A percentile compares a stretch with the other conserved stretches of the same genome.
These are phyloP conservation scores for Percopsis transmontana DNA, from an alignment of 2,113 vertebrate species.

Conservation along the genomic window DNA sequence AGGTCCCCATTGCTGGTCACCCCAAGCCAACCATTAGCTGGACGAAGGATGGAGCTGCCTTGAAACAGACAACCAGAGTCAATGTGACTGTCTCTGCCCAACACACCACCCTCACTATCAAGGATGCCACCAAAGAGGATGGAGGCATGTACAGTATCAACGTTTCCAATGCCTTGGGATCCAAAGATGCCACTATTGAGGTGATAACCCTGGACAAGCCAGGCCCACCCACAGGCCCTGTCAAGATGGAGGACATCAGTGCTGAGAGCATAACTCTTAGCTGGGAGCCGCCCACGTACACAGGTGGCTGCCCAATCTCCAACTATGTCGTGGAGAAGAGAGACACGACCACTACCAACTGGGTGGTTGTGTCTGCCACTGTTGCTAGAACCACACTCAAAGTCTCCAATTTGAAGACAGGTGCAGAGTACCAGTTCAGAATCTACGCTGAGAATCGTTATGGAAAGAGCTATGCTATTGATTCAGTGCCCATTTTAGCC, in stretches of 20 bases:
- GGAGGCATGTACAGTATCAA: constrained; percentile 89
- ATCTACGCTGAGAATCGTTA: constrained; percentile 96
- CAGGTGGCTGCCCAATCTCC: constrained; percentile 93
- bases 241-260: constrained; percentile 94
- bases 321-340: constrained; percentile 97
- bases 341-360: constrained; percentile 94
- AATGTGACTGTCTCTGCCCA: constrained; percentile 86
- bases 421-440: constrained; percentile 95
- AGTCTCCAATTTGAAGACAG: constrained; percentile 92
- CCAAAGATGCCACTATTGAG: constrained; percentile 89
- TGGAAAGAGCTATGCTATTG: constrained; percentile 93
- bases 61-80: constrained; percentile 95
- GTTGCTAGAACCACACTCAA: constrained; percentile 95
- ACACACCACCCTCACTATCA: constrained; percentile 86
- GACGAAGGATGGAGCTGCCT: constrained; percentile 88
- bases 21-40: constrained; percentile 93
- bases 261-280: constrained; percentile 91
- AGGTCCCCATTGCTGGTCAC: constrained; percentile 90
- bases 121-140: constrained; percentile 92
- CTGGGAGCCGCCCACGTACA: constrained; percentile 92
- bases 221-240: constrained; percentile 91
- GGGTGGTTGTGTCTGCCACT: constrained; percentile 93
- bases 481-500: constrained; percentile 87
- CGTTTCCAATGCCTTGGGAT: constrained; percentile 85
- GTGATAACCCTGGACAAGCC: constrained; percentile 95